Base-by-base conservation (phyloP, 2,113 vertebrate genomes). In the Syrmaticus mikado region DNA sequence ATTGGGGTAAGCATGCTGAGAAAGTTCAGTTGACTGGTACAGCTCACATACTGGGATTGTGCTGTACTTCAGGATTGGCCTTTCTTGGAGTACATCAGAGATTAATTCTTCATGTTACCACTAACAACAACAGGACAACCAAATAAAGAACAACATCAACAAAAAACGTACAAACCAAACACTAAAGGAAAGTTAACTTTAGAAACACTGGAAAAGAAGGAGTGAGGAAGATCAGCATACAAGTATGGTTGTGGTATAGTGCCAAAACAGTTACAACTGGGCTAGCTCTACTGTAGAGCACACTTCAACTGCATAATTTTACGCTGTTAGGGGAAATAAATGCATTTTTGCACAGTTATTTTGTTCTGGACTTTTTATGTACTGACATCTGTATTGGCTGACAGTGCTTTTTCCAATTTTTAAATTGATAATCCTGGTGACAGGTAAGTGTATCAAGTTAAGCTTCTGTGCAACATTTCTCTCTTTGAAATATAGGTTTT, bases 401-500 rank as follows among this genome's bases (percentile, higher is more conserved):
- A 43, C 20, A 28, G 9, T 32, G 28, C 13, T 90, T 93, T 88
- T 81, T 58, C 76, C 30, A n/a, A 48, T n/a, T 82, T 92, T 85
- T 82, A 70, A 70, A 85, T 46, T 70, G 40, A 89, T 20, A 16
- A 2, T 67, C 34, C 71, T 60, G 11, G 10, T 64, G 55, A 71
- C 57, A 52, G 15, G 0, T 52, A 78, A 81, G 25, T 60, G 20
- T 40, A 52, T 46, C 34, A 87, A 75, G 36, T 58, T 66, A 79
- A 76, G 55, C 3, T 58, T 75, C 73, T 74, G 22, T 79, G 50
- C 25, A 34, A 62, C 4, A 62, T 15, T 84, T 65, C 90, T 78
- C n/a, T 52, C 62, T 91, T 50, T 92, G 79, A 94, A 82, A 82
- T 87, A 55, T 3, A 46, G 25, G 13, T 64, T 94, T 93, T 71